A percentile compares a stretch with the other conserved stretches of the same genome.
These are phyloP conservation scores for Mythimna albipuncta DNA, from an alignment of 2,888 invertebrate genomes.

Conservation along the genomic window DNA sequence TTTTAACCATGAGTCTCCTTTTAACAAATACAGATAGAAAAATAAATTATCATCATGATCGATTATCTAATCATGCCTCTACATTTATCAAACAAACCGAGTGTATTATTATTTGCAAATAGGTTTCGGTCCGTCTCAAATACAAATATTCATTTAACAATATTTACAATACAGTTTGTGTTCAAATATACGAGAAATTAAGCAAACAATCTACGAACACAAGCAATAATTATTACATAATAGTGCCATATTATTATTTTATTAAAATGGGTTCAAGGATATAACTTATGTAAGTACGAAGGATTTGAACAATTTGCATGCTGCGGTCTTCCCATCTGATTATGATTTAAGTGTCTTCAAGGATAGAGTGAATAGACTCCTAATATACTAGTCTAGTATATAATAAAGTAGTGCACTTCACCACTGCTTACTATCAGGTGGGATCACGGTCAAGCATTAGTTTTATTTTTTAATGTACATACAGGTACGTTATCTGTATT, in stretches of 20 bases:
- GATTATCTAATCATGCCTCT: conserved; percentile 4
- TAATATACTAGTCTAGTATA: too few relatives aligned
- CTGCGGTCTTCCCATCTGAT: too few relatives aligned
- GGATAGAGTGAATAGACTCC: too few relatives aligned
- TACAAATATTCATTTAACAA: conserved; percentile 22
- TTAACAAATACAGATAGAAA: not conserved
- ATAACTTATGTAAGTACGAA: not conserved
- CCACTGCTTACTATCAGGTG: too few relatives aligned
- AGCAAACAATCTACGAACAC: conserved; percentile 8
- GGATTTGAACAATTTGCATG: too few relatives aligned
- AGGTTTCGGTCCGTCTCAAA: not conserved
- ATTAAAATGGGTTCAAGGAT: not conserved
- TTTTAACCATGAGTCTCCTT: not conserved
- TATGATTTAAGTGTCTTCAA: too few relatives aligned
- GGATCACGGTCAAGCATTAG: too few relatives aligned
- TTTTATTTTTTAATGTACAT: too few relatives aligned
- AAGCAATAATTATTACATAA: not conserved
- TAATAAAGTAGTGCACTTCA: too few relatives aligned
- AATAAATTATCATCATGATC: not conserved
- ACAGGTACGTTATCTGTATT: not conserved
- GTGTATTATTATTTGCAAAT: conserved; percentile 18
- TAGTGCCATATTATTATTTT: not conserved
- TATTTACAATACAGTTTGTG: conserved; percentile 23
- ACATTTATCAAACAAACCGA: conserved; percentile 1
- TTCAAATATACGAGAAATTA: conserved; percentile 22